Base-by-base conservation (phyloP, 2,888 invertebrate species). In the Cryptops parisi region DNA sequence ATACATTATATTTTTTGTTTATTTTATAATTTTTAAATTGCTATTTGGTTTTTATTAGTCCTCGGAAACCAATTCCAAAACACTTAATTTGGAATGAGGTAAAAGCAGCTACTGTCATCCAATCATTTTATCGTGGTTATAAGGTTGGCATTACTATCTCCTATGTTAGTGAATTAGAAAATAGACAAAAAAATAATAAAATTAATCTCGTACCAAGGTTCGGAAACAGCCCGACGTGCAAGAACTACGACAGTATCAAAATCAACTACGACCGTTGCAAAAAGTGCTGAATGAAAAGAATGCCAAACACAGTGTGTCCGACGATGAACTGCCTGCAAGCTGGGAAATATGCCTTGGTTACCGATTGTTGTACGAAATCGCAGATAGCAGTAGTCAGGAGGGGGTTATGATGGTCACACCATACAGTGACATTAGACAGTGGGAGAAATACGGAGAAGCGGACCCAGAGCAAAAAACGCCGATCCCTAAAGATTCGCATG, bases 241-340 rank as follows among this genome's bases (percentile, higher is more conserved):
- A 23, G 46, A 46, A 23, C 17, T 46, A 4, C 46, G 46, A 3
- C 2, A 46, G 6, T 46, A 46, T 46, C 46, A 46, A 23, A 46
- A 23, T 3, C 23, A 46, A 23, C 3, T 46, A 15, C 2, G 46
- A 15, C 9, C 6, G 15, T 6, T 9, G 15, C 33, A 33, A 33
- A 33, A 33, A 33, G 15, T 33, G 33, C 33, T 33, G 15, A 33
- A 15, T 33, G 15, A 33, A 6, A 33, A 33, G 33, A 15, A 33
- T 33, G 33, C 6, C 6, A 33, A 33, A 33, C 9, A 33, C 6
- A n/a, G n/a, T n/a, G n/a, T n/a, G n/a, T 33, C 33, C 33, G 15
- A 9, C 15, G 33, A 33, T 15, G 15, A 33, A 33, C 6, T 15
- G 6, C 33, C 33, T 9, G 6, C 33, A 9, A 15, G 9, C 15